Base-by-base conservation (phyloP, 2,888 invertebrate genomes). In the Acrocyrtus sp. region DNA sequence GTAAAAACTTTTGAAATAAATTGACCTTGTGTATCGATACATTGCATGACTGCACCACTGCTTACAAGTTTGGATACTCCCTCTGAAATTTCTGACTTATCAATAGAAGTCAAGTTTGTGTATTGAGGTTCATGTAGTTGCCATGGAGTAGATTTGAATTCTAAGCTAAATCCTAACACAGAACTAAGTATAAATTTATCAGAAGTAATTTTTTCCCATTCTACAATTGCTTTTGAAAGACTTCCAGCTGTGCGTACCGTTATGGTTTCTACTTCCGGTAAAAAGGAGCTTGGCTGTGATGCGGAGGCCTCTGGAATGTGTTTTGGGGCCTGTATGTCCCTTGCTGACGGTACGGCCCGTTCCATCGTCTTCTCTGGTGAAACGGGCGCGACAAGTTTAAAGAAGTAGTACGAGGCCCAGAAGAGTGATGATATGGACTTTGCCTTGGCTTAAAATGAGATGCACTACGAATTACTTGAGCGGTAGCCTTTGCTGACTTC, bases 361-460 rank as follows among this genome's bases (percentile, higher is more conserved):
- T 54, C 47, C 53, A 51, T 39, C 69, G 29, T 29, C 69, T 54
- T 43, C 61, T 41, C 8, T 3, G 22, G 19, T 17, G 24, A 29
- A 43, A 48, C 56, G 61, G 62, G 54, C 62, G 54, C 54, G 43
- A 17, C 27, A 24, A 69, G 69, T 69, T 69, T 69, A 69, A 61
- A 69, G 60, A 24, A 22, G 6, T 17, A n/a, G n/a, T n/a, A n/a
- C n/a, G n/a, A n/a, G n/a, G n/a, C n/a, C n/a, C n/a, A n/a, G n/a
- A n/a, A n/a, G n/a, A n/a, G n/a, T n/a, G n/a, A n/a, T n/a, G n/a
- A n/a, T n/a, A n/a, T n/a, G n/a, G n/a, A n/a, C 2, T 41, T n/a
- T 22, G 22, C 26, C 17, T 24, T 22, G 3, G n/a, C 19, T 15
- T 51, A 61, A 1, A 61, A 47, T 0, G 26, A 22, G 3, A 22